Conservation (phyloP, 2,888 invertebrate genomes). For the Cataglyphis livida region DNA sequence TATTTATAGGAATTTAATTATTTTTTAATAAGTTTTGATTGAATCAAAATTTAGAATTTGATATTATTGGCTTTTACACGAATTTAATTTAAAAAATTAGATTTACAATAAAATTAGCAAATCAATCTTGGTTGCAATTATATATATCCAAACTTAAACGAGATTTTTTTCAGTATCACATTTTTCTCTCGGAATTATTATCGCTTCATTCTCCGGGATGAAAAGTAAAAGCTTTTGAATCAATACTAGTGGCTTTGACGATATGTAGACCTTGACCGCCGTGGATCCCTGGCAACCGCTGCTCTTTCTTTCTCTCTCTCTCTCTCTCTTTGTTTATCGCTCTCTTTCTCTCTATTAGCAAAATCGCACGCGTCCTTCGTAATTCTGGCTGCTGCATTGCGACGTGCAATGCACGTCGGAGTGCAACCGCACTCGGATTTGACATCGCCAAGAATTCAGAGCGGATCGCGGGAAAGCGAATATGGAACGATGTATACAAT, state of each 20-base stretch:
- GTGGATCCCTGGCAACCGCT: background rate
- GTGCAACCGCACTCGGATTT: conserved; percentile 36
- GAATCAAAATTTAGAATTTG: background rate
- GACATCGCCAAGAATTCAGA: conserved; percentile 11
- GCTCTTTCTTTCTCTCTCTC: background rate
- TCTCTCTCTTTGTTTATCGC: background rate
- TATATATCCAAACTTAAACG: background rate
- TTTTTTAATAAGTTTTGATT: background rate
- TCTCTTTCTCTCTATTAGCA: background rate
- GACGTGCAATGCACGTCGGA: conserved; percentile 42
- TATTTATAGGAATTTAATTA: background rate
- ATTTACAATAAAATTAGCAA: background rate
- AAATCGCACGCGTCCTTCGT: conserved; percentile 37
- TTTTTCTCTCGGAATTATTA: background rate
- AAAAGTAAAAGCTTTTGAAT: conserved; percentile 1
- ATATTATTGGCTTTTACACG: background rate
- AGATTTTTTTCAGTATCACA: background rate
- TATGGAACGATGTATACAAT: conserved; percentile 15
- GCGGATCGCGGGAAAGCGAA: background rate
- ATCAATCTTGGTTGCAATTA: background rate
- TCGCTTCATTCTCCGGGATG: background rate
- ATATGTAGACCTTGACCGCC: conserved; percentile 30
- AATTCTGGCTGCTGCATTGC: conserved; percentile 60
- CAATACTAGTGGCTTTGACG: background rate
- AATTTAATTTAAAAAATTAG: background rate